A percentile compares a stretch with the other conserved stretches of the same genome.
These are phyloP conservation scores for Chaenogobius annularis DNA, from an alignment of 2,113 vertebrate genomes.

Conservation along the genomic window DNA sequence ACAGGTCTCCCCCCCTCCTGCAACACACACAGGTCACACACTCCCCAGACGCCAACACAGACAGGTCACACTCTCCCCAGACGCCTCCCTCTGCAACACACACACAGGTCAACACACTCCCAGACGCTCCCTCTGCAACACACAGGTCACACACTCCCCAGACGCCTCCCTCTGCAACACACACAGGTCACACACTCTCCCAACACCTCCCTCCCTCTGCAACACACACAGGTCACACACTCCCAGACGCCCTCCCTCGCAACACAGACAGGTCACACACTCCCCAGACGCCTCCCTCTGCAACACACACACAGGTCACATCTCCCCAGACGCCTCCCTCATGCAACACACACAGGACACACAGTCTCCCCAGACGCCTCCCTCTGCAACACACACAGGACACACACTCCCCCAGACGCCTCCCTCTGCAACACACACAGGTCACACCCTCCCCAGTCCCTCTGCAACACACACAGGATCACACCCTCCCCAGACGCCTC, in stretches of 20 bases:
- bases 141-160: neutral
- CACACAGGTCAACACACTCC: neutral
- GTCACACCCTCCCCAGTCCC: too few relatives aligned
- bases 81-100: too few relatives aligned
- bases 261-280: too few relatives aligned
- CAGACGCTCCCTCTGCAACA: constrained; percentile 25
- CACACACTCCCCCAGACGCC: too few relatives aligned
- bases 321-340: neutral
- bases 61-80: too few relatives aligned
- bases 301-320: too few relatives aligned
- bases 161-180: constrained; percentile 72
- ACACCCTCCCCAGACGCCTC: neutral
- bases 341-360: too few relatives aligned
- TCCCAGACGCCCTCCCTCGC: neutral
- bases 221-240: too few relatives aligned
- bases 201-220: neutral
- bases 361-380: neutral
- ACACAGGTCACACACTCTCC: constrained; percentile 40
- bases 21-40: too few relatives aligned
- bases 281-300: neutral
- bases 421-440: too few relatives aligned
- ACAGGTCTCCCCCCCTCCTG: neutral
- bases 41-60: too few relatives aligned
- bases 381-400: too few relatives aligned
- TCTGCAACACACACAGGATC: constrained; percentile 23